Base-by-base conservation (phyloP, 2,113 vertebrate genomes). In the Lophius piscatorius region DNA sequence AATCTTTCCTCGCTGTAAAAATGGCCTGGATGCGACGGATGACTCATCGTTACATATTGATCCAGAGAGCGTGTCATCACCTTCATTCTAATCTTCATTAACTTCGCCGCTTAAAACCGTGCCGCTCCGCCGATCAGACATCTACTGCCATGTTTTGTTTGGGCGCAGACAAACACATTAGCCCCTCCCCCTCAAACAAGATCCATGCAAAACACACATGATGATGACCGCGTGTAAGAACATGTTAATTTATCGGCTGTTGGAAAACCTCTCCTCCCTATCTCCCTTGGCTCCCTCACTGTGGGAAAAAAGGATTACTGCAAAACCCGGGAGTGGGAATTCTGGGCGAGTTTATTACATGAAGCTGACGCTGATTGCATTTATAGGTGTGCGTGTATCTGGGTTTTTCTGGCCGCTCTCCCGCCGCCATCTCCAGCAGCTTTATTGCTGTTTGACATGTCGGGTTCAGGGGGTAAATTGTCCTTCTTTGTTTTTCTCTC, bases 181-280 rank as follows among this genome's bases (percentile, higher is more conserved):
- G 48, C 63, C 52, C 35, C 63, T 73, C 66, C 57, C 62, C 69
- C 74, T 64, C 55, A 48, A 67, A 76, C 64, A 60, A 33, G 44
- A 76, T 54, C 44, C 36, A 20, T 48, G 45, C 63, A 64, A 66
- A 60, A 44, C 20, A 28, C 60, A 47, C 74, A 78, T 40, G 42
- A 54, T 67, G 68, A 83, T n/a, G n/a, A n/a, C 50, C 13, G 40
- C 35, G 70, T 84, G 76, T 71, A 62, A 78, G 85, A 72, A 74
- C 49, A 80, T 87, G 78, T 58, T 68, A 52, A 82, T 84, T 74
- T 80, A 84, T 84, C 71, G 66, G 66, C 73, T 72, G 63, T 68
- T 70, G 49, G 52, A 56, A 73, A 34, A 18, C 36, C n/a, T 67
- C 7, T 6, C 59, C 26, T 60, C 33, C 17, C 20, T 22, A 3